Percentiles rank a stretch among this genome's conserved stretches.
phyloP scores from a whole-genome alignment of 2,113 vertebrate genomes.

The Zootoca vivipara region DNA sequence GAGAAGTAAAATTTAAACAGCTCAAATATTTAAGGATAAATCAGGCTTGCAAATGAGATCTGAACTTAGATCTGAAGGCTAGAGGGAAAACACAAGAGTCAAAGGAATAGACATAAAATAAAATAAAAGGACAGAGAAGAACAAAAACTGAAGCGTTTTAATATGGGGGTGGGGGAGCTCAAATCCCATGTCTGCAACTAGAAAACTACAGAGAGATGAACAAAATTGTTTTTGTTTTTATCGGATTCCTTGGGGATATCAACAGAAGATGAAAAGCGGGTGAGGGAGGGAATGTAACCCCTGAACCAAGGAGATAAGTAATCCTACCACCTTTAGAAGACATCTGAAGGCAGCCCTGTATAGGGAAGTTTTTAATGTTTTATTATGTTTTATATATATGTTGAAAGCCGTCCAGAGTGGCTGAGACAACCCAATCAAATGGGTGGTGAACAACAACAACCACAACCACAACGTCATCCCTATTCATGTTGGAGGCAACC shows the following conservation, averaged over 20 bases:
- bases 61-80: not conserved
- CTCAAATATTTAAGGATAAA: conserved; percentile 10
- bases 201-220: not conserved
- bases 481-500: too few species aligned
- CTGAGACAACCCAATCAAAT: too few species aligned
- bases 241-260: not conserved
- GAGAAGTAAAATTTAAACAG: not conserved
- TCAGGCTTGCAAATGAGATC: not conserved
- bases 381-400: too few species aligned
- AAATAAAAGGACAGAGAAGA: not conserved
- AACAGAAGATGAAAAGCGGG: not conserved
- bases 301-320: too few species aligned
- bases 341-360: too few species aligned
- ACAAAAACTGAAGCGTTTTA: not conserved
- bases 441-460: too few species aligned
- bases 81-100: not conserved
- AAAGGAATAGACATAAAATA: not conserved
- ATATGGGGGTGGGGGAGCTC: not conserved
- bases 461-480: too few species aligned
- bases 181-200: not conserved
- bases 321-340: too few species aligned
- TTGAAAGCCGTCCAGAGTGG: too few species aligned
- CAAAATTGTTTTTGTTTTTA: not conserved
- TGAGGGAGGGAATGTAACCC: not conserved
- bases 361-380: too few species aligned